Evolutionary conservation across 2,113 vertebrate species (phyloP).

Genomic region (Ursus arctos): DNA sequence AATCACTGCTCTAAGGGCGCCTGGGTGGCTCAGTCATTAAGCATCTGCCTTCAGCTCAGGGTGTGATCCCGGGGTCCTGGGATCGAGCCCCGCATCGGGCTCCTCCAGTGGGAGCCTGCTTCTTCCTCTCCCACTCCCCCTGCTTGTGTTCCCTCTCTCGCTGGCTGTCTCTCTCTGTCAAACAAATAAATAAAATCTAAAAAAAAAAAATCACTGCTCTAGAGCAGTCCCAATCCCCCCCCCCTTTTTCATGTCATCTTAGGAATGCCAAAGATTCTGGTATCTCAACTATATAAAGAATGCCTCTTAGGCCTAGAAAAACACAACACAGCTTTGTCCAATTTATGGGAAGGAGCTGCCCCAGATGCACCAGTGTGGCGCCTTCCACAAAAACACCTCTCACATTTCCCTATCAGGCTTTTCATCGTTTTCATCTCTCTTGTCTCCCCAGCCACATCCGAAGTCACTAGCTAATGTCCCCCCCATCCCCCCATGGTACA

Average conservation of each 20-base stretch:
- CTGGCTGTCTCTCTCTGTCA: too few species aligned
- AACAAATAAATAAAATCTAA: too few species aligned
- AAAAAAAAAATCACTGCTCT: neutral
- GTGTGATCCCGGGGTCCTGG: too few species aligned
- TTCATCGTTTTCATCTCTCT: neutral
- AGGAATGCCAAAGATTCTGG: neutral
- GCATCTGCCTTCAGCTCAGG: too few species aligned
- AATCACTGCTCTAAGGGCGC: neutral
- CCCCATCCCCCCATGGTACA: neutral
- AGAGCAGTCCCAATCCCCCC: neutral
- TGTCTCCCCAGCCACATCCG: neutral
- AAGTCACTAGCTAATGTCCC: neutral
- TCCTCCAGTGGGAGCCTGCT: too few species aligned
- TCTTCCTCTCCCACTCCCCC: too few species aligned
- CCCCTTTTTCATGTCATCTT: neutral
- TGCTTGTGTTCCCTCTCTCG: too few species aligned
- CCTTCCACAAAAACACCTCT: neutral
- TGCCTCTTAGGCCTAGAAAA: neutral
- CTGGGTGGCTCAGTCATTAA: too few species aligned
- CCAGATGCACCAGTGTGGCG: neutral
- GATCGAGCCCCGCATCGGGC: too few species aligned
- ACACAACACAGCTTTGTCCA: neutral
- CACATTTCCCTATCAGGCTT: neutral
- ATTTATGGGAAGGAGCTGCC: neutral
- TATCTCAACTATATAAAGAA: slow-evolving; percentile 27